phyloP scores from a whole-genome alignment of 2,888 invertebrate species.

The Griposia aprilina region DNA sequence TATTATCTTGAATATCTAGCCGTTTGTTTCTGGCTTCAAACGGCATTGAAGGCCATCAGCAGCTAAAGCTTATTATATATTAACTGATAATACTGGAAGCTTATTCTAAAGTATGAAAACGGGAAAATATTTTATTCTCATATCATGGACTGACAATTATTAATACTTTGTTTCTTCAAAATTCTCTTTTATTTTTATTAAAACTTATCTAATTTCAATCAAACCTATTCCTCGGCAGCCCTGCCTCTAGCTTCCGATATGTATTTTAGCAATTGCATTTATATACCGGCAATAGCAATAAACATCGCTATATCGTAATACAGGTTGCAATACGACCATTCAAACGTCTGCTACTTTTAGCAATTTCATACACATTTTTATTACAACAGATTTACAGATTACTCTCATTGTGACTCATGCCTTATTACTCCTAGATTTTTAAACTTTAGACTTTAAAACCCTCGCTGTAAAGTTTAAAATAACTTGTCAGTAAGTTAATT shows the following conservation, averaged over 20 bases:
- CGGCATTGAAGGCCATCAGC: neutral
- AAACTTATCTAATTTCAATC: neutral
- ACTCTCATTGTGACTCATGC: slow-evolving; percentile 51
- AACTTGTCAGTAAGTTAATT: slow-evolving; percentile 7
- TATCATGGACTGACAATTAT: too few species aligned
- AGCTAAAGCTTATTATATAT: neutral
- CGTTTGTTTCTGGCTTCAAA: neutral
- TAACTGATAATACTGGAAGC: neutral
- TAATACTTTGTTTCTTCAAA: neutral
- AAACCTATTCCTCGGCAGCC: slow-evolving; percentile 31
- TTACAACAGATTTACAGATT: slow-evolving; percentile 51
- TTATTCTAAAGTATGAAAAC: neutral
- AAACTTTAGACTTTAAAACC: slow-evolving; percentile 32
- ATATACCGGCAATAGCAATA: slow-evolving; percentile 62
- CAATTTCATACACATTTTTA: slow-evolving; percentile 59
- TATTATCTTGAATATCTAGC: neutral
- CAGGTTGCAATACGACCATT: slow-evolving; percentile 58
- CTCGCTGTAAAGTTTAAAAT: slow-evolving; percentile 37
- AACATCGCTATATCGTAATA: slow-evolving; percentile 57
- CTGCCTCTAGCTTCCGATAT: slow-evolving; percentile 48
- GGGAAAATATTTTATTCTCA: too few species aligned
- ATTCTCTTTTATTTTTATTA: neutral
- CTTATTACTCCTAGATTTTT: slow-evolving; percentile 37
- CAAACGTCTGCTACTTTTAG: slow-evolving; percentile 55
- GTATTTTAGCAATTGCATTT: slow-evolving; percentile 70